phyloP scores from a whole-genome alignment of 1,140 invertebrate species.

The Bactericera cockerelli region DNA sequence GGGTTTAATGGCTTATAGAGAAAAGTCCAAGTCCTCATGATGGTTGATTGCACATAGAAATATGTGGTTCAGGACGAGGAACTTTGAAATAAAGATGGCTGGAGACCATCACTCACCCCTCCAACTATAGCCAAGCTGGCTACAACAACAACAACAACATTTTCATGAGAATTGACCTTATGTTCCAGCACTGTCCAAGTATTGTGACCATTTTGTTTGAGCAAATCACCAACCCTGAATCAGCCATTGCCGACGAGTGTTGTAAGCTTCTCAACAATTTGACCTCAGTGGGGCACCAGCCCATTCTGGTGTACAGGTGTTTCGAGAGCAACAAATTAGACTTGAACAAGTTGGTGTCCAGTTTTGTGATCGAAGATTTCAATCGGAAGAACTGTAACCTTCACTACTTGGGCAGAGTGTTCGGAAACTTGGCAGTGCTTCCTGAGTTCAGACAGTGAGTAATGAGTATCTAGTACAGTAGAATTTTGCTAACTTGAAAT shows the following conservation, averaged over 20 bases:
- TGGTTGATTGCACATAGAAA: no score
- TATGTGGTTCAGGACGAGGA: no score
- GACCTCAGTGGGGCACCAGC: neutral
- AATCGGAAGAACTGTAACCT: conserved; percentile 12
- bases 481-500: no score
- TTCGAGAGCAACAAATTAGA: neutral
- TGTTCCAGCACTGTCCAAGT: neutral
- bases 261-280: neutral
- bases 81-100: no score
- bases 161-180: no score
- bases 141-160: no score
- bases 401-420: conserved; percentile 14
- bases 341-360: neutral
- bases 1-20: no score
- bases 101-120: no score
- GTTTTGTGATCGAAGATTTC: neutral
- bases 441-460: conserved; percentile 17
- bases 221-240: neutral
- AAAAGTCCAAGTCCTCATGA: no score
- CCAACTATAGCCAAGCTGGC: no score
- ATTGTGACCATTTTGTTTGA: neutral
- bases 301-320: neutral
- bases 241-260: neutral
- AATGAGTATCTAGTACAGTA: neutral
- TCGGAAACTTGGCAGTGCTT: conserved; percentile 17